These are phyloP conservation scores for Morelia viridis DNA, from an alignment of 2,797 vertebrate species.

Conservation along the genomic window DNA sequence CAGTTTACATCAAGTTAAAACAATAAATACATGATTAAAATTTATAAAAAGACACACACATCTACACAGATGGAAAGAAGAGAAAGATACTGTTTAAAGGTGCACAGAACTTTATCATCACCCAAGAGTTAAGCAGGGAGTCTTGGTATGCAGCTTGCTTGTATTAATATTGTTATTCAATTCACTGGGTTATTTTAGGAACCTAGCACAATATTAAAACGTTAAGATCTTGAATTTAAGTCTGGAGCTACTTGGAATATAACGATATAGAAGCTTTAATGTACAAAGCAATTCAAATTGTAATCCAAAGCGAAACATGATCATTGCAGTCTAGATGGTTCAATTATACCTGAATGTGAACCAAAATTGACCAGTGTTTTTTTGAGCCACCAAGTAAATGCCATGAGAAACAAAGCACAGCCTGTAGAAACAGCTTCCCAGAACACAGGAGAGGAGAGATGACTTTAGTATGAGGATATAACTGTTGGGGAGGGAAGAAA, in stretches of 20 bases:
- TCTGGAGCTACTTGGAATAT: neutral
- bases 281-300: no score
- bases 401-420: neutral
- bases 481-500: neutral
- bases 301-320: neutral
- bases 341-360: neutral
- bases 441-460: rapidly evolving
- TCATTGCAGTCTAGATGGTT: neutral
- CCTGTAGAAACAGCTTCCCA: neutral
- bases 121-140: no score
- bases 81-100: no score
- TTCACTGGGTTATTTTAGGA: neutral
- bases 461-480: neutral
- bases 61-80: no score
- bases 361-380: no score
- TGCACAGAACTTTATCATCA: no score
- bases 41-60: no score
- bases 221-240: neutral
- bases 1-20: no score
- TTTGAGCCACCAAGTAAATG: neutral
- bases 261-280: neutral
- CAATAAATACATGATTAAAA: no score
- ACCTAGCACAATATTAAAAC: neutral
- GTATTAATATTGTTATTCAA: neutral
- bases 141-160: neutral